Conservation (phyloP, 1,140 invertebrate species). For the Tetraneura akinire region DNA sequence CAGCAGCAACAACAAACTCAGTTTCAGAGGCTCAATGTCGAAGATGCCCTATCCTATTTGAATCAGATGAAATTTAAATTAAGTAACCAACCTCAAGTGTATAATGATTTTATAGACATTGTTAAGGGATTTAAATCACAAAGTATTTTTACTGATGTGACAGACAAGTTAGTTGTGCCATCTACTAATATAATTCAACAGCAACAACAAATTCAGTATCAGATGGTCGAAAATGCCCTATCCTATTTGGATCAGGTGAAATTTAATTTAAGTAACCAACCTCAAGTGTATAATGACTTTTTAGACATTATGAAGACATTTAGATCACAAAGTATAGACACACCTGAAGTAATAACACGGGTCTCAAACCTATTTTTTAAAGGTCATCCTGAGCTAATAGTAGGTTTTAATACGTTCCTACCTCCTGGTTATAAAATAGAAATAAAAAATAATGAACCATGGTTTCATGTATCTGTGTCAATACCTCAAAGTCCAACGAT, state of each 20-base stretch:
- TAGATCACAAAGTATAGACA: too few species aligned
- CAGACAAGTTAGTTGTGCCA: too few species aligned
- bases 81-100: slow-evolving; percentile 95
- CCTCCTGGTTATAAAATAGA: slow-evolving; percentile 99
- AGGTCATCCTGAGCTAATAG: slow-evolving; percentile 94
- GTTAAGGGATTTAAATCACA: slow-evolving; percentile 99
- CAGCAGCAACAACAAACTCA: slow-evolving; percentile 58
- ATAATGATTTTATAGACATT: slow-evolving; percentile 99
- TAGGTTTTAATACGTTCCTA: too few species aligned
- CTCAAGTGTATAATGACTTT: slow-evolving; percentile 99
- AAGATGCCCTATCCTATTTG: slow-evolving; percentile 97
- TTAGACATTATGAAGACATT: slow-evolving; percentile 99
- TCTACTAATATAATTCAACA: too few species aligned
- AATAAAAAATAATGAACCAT: slow-evolving; percentile 83
- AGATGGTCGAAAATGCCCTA: slow-evolving; percentile 95
- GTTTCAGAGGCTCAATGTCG: slow-evolving; percentile 85
- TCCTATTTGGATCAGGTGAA: slow-evolving; percentile 99
- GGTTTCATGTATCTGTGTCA: slow-evolving; percentile 76
- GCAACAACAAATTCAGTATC: slow-evolving; percentile 64
- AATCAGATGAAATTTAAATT: slow-evolving; percentile 99
- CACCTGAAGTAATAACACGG: slow-evolving; percentile 95
- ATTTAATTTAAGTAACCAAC: slow-evolving; percentile 94
- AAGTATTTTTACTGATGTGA: too few species aligned
- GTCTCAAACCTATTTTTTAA: slow-evolving; percentile 98
- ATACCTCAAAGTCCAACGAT: slow-evolving; percentile 70